These are phyloP conservation scores for Seira sanloemensis DNA, from an alignment of 2,888 invertebrate species.

Conservation along the genomic window DNA sequence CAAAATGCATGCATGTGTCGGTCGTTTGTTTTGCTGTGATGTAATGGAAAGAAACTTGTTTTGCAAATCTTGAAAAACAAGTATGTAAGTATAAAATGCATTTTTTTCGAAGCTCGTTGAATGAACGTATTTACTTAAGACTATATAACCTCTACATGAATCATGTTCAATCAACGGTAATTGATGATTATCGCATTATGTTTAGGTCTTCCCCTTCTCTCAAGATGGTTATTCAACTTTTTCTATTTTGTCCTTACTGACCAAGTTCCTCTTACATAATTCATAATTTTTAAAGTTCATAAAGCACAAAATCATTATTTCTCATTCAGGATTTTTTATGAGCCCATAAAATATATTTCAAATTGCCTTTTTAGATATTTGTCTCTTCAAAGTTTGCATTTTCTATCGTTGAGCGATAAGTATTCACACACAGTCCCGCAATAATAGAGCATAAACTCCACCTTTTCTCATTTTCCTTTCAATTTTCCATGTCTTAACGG, in stretches of 20 bases:
- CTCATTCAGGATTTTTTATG: background rate
- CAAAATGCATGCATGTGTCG: background rate
- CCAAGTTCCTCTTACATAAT: conserved; percentile 47
- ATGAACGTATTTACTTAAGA: background rate
- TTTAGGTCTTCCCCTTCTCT: background rate
- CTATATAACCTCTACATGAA: background rate
- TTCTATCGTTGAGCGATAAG: too few relatives aligned
- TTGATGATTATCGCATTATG: background rate
- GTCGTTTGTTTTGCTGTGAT: conserved; percentile 20
- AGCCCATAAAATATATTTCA: background rate
- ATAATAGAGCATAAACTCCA: background rate
- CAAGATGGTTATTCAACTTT: conserved; percentile 31
- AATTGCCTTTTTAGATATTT: background rate
- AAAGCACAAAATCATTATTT: background rate
- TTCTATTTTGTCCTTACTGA: conserved; percentile 16
- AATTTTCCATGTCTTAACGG: background rate
- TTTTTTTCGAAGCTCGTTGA: background rate
- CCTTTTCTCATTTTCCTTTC: background rate
- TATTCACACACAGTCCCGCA: background rate
- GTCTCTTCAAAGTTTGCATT: too few relatives aligned
- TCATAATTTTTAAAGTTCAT: conserved; percentile 1
- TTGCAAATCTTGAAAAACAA: conserved; percentile 31
- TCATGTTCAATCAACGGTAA: conserved; percentile 20
- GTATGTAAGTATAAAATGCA: background rate
- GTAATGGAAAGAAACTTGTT: conserved; percentile 44